Percentiles rank a stretch among this genome's conserved stretches.
phyloP scores from a whole-genome alignment of 2,113 vertebrate genomes.

The Anser cygnoides region DNA sequence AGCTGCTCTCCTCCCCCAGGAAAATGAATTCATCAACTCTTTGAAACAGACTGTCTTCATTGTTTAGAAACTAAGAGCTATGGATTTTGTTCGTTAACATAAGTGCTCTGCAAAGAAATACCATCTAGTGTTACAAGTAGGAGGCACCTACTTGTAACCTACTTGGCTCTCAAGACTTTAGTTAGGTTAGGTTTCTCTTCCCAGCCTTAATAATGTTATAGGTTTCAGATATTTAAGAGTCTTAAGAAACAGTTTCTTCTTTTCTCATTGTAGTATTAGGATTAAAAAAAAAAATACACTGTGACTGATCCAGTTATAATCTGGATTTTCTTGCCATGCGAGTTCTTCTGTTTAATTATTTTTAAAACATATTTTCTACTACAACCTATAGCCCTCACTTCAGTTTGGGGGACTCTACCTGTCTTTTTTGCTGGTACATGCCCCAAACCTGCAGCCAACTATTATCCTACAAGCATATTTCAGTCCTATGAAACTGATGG shows the following conservation, averaged over 20 bases:
- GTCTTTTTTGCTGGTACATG: background rate
- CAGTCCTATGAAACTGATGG: background rate
- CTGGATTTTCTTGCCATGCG: background rate
- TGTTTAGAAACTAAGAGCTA: conserved; percentile 42
- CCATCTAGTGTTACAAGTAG: background rate
- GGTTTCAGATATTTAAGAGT: background rate
- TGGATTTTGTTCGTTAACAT: background rate
- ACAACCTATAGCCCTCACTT: background rate
- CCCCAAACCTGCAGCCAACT: background rate
- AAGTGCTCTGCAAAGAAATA: background rate
- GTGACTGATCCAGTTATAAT: background rate
- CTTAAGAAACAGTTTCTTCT: background rate
- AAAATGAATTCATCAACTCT: conserved; percentile 57
- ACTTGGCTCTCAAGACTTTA: background rate
- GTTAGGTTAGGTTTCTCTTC: background rate
- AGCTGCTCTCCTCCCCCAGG: conserved; percentile 44
- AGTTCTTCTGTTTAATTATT: background rate
- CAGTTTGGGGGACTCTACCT: background rate
- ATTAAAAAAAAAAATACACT: background rate
- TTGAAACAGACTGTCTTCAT: conserved; percentile 56
- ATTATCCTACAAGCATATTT: background rate
- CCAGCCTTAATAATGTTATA: background rate
- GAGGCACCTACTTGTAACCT: background rate
- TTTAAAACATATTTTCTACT: background rate
- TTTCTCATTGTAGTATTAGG: background rate